Percentiles rank a stretch among this genome's conserved stretches.
phyloP scores from a whole-genome alignment of 2,888 invertebrate species.

The Heliconius aoede region DNA sequence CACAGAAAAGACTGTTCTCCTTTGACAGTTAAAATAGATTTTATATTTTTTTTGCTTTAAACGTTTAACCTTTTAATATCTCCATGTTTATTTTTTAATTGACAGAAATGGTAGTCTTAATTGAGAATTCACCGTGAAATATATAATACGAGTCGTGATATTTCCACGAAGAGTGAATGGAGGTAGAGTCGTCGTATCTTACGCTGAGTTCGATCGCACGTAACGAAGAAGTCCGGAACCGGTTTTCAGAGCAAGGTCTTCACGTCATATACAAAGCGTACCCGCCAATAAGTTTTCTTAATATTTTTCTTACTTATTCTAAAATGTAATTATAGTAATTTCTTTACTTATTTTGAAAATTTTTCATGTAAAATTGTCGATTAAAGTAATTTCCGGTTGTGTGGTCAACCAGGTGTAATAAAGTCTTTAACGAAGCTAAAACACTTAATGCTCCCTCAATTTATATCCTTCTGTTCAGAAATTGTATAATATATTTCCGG shows the following conservation, averaged over 20 bases:
- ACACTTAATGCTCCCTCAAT: not conserved
- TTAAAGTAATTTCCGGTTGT: not conserved
- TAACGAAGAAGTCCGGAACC: constrained; percentile 70
- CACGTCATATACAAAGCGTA: constrained; percentile 35
- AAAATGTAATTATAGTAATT: not conserved
- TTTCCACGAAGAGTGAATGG: constrained; percentile 45
- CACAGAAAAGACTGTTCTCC: not conserved
- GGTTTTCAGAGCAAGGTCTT: constrained; percentile 58
- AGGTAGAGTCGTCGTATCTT: constrained; percentile 51
- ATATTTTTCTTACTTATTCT: not conserved
- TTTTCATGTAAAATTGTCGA: not conserved
- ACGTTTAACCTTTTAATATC: constrained; percentile 4
- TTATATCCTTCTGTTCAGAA: not conserved
- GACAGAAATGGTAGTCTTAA: constrained; percentile 33
- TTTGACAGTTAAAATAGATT: constrained; percentile 1
- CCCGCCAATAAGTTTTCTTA: constrained; percentile 41
- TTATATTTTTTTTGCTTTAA: not conserved
- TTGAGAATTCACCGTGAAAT: constrained; percentile 44
- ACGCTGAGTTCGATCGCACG: constrained; percentile 48
- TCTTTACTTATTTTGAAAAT: not conserved
- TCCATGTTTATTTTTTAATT: constrained; percentile 17
- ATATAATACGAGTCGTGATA: constrained; percentile 45
- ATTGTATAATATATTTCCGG: too few relatives aligned
- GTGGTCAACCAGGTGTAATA: not conserved
- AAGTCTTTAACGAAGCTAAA: not conserved